phyloP scores from a whole-genome alignment of 2,113 vertebrate genomes.

The Zosterops lateralis region DNA sequence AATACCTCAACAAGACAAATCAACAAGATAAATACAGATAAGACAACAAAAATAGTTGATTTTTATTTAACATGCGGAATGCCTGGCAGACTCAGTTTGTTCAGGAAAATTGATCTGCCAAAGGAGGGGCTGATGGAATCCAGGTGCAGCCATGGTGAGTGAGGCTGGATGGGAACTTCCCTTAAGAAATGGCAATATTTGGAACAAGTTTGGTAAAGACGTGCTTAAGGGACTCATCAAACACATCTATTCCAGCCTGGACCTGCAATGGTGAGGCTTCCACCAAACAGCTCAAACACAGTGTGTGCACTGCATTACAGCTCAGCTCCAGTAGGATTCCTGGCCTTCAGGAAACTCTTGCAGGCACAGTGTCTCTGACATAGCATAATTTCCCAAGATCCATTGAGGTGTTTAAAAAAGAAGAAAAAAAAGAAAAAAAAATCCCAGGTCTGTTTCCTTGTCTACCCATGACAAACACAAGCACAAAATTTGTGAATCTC shows the following conservation, averaged over 20 bases:
- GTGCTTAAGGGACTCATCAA: neutral
- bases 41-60: neutral
- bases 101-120: neutral
- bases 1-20: neutral
- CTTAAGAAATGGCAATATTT: neutral
- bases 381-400: neutral
- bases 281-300: neutral
- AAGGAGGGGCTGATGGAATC: neutral
- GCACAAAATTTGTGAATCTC: fast-evolving
- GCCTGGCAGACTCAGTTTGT: neutral
- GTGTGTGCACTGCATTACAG: neutral
- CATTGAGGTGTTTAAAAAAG: neutral
- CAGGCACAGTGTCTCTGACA: neutral
- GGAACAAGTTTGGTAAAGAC: neutral
- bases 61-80: neutral
- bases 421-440: neutral
- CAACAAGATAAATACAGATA: neutral
- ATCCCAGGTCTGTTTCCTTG: neutral
- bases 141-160: neutral
- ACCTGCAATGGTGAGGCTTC: neutral
- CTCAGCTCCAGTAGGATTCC: neutral
- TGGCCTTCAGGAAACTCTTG: neutral
- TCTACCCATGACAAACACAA: neutral
- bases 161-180: neutral
- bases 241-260: neutral